Conservation (phyloP, 2,113 vertebrate genomes). For the Pedionomus torquatus region DNA sequence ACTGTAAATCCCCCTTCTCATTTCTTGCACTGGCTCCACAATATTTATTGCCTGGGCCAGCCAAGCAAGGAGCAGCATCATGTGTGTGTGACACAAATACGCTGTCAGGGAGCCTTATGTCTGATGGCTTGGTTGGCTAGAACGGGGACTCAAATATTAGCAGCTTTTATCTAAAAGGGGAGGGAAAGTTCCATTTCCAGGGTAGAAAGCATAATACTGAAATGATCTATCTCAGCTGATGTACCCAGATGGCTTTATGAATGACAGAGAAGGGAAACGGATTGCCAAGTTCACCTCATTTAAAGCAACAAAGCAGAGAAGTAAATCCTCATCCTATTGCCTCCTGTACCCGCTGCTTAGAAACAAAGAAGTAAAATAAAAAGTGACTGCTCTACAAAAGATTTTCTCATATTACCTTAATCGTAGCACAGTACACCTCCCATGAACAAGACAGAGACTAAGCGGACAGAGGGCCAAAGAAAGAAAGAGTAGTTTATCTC, state of each 20-base stretch:
- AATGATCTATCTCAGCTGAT: conserved; percentile 52
- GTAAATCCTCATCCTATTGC: background rate
- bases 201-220: conserved; percentile 18
- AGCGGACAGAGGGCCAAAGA: background rate
- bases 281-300: background rate
- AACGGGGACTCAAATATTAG: background rate
- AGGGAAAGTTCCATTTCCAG: background rate
- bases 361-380: background rate
- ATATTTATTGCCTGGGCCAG: conserved; percentile 14
- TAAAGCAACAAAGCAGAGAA: background rate
- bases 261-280: background rate
- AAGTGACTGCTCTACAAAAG: background rate
- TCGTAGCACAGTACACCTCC: background rate
- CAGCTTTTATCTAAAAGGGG: conserved; percentile 20
- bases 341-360: background rate
- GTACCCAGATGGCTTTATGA: conserved; percentile 31
- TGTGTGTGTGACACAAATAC: background rate
- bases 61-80: conserved; percentile 5
- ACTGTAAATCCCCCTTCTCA: conserved; percentile 35
- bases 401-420: background rate
- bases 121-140: background rate
- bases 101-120: background rate
- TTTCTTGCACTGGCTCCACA: background rate
- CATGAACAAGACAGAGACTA: background rate
- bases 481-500: background rate